A percentile compares a stretch with the other conserved stretches of the same genome.
Conservation (phyloP, 2,797 vertebrate species). For the Paedocypris micromegethes region DNA sequence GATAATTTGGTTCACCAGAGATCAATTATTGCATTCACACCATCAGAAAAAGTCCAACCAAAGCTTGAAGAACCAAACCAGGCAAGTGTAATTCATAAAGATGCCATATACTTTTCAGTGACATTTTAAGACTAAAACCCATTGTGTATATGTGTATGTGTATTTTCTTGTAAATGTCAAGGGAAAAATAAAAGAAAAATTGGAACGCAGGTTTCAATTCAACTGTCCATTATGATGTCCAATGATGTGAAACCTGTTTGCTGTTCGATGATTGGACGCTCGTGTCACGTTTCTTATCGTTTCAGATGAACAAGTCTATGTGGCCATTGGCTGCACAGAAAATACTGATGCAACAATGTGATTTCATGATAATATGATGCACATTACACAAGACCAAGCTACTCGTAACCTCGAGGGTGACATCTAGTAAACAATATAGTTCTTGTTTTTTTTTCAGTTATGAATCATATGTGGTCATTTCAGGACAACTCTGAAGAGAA, state of each 20-base stretch:
- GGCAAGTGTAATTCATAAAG: too few relatives aligned
- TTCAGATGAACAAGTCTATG: constrained; percentile 22
- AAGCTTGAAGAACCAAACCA: too few relatives aligned
- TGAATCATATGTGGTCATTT: too few relatives aligned
- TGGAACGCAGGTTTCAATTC: constrained; percentile 58
- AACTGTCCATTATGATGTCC: constrained; percentile 50
- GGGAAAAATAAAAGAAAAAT: constrained; percentile 52
- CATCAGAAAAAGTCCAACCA: too few relatives aligned
- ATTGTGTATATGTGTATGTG: constrained; percentile 14
- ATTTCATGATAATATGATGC: not conserved
- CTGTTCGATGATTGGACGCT: constrained; percentile 47
- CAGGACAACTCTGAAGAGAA: too few relatives aligned
- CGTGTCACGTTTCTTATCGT: constrained; percentile 45
- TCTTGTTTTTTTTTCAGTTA: too few relatives aligned
- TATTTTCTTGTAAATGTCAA: constrained; percentile 63
- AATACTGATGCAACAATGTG: constrained; percentile 6
- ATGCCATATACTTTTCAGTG: too few relatives aligned
- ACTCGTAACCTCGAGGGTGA: too few relatives aligned
- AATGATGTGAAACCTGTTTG: constrained; percentile 58
- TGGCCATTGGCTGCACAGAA: constrained; percentile 5
- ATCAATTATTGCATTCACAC: too few relatives aligned
- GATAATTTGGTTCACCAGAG: too few relatives aligned
- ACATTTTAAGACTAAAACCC: constrained; percentile 18
- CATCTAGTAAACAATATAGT: too few relatives aligned
- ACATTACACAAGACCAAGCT: not conserved